Evolutionary conservation across 2,113 vertebrate genomes (phyloP).

Genomic region (Symphodus melops): DNA sequence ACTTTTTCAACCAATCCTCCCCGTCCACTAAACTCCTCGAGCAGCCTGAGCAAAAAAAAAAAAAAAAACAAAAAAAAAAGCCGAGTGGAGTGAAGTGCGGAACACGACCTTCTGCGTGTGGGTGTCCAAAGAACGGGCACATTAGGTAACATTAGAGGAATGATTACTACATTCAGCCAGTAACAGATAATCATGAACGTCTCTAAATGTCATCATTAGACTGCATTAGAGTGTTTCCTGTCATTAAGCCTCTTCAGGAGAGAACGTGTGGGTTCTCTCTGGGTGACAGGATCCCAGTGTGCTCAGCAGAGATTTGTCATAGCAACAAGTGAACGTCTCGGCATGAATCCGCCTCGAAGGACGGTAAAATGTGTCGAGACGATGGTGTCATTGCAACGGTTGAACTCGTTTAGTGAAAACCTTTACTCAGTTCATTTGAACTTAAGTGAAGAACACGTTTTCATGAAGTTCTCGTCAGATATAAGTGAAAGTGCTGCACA

Average conservation of each 20-base stretch:
- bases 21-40: neutral
- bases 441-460: neutral
- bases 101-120: neutral
- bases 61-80: too few relatives aligned
- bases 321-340: constrained; percentile 49
- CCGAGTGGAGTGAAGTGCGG: too few relatives aligned
- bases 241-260: constrained; percentile 22
- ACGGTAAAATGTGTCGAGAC: constrained; percentile 6
- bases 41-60: neutral
- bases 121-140: neutral
- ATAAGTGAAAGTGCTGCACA: neutral
- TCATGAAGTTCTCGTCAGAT: neutral
- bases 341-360: constrained; percentile 27
- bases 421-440: neutral
- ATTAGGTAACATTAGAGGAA: constrained; percentile 6
- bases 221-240: constrained; percentile 29
- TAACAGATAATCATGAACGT: constrained; percentile 27
- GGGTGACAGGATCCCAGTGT: constrained; percentile 32
- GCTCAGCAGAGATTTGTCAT: constrained; percentile 58
- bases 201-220: constrained; percentile 28
- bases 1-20: neutral
- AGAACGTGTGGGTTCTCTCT: constrained; percentile 32
- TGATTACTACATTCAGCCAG: constrained; percentile 5
- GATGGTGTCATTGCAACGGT: neutral
- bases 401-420: neutral